A percentile compares a stretch with the other conserved stretches of the same genome.
Conservation (phyloP, 2,113 vertebrate genomes). For the Sisor rabdophorus region DNA sequence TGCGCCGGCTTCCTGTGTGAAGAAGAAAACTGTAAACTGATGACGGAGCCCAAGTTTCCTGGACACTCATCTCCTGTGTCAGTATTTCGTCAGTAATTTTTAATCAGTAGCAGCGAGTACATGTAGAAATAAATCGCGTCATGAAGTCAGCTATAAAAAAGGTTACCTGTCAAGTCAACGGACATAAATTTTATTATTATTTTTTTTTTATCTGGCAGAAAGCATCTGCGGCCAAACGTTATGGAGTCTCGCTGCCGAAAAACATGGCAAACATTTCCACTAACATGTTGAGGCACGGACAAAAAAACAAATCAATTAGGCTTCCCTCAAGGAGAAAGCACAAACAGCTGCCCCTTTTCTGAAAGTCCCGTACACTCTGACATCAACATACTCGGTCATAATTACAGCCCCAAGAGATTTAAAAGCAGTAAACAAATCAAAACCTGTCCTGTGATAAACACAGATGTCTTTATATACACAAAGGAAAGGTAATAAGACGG, state of each 20-base stretch:
- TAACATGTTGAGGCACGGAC: neutral
- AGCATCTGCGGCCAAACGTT: neutral
- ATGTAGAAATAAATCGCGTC: neutral
- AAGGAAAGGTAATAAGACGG: neutral
- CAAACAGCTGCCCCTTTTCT: conserved; percentile 12
- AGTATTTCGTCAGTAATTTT: neutral
- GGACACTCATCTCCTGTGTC: neutral
- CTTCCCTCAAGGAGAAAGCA: conserved; percentile 8
- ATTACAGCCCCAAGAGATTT: neutral
- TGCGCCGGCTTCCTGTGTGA: neutral
- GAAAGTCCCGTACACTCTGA: conserved; percentile 2
- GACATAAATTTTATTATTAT: too few relatives aligned
- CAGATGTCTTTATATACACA: neutral
- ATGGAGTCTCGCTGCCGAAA: neutral
- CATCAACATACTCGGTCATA: neutral
- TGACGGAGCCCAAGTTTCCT: conserved; percentile 15
- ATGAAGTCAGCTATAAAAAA: neutral
- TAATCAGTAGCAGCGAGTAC: neutral
- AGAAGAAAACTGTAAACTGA: neutral
- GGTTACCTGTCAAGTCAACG: neutral
- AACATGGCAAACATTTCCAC: neutral
- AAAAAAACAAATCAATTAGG: neutral
- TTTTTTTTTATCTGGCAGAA: neutral
- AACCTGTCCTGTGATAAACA: neutral
- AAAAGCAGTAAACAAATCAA: neutral